Percentiles rank a stretch among this genome's conserved stretches.
Evolutionary conservation across 2,888 invertebrate genomes (phyloP).

Genomic region (Eledone cirrhosa): DNA sequence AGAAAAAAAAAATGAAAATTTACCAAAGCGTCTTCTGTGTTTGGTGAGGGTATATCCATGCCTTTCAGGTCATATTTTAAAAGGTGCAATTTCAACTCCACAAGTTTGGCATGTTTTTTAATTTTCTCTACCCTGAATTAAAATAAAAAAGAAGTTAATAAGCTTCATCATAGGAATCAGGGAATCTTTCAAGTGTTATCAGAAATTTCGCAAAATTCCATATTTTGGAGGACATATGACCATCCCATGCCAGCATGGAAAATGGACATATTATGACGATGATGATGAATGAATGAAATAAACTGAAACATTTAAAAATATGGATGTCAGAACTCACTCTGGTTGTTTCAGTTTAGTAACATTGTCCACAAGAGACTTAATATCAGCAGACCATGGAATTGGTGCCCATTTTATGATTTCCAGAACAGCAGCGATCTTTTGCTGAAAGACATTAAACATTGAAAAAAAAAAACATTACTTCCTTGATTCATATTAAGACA

Average conservation of each 20-base stretch:
- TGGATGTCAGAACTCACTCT: background rate
- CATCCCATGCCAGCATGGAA: no score
- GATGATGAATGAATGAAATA: no score
- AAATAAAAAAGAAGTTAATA: slow-evolving; percentile 1
- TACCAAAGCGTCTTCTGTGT: slow-evolving; percentile 44
- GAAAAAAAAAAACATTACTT: background rate
- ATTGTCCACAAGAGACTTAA: slow-evolving; percentile 51
- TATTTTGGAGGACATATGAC: no score
- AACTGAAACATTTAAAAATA: no score
- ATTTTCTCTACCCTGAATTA: slow-evolving; percentile 47
- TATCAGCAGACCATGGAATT: slow-evolving; percentile 55
- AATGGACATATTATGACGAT: no score
- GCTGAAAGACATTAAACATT: slow-evolving; percentile 41
- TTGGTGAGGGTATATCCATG: slow-evolving; percentile 39
- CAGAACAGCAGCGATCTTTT: slow-evolving; percentile 54
- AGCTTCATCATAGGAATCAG: no score
- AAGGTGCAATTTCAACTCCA: slow-evolving; percentile 52
- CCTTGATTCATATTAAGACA: no score
- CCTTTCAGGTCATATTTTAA: slow-evolving; percentile 51
- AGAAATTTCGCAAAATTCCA: no score
- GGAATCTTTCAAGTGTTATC: no score
- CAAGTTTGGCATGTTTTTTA: slow-evolving; percentile 48
- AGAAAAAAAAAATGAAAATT: background rate
- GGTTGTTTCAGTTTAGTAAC: background rate
- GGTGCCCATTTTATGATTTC: slow-evolving; percentile 56